Base-by-base conservation (phyloP, 2,797 vertebrate genomes). In the Hirundo rustica region DNA sequence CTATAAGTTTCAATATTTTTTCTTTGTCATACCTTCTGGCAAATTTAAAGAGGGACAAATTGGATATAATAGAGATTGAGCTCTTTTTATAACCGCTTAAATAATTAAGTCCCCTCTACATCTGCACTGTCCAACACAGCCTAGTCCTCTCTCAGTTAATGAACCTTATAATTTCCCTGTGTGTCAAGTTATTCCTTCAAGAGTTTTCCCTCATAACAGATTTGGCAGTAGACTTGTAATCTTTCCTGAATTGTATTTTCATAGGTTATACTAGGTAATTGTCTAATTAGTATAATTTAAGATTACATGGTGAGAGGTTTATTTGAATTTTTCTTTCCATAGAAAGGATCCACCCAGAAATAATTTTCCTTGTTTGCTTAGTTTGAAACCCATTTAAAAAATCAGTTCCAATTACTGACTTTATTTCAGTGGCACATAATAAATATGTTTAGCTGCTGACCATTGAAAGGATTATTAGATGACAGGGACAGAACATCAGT, bases 61-160 rank as follows among this genome's bases (percentile, higher is more conserved):
- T 93, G 55, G 60, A 79, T 94, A 42, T 85, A 93, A 95, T 64
- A 73, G 84, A 86, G 92, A 94, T 88, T 86, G 86, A 93, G 87
- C 94, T 94, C 75, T 92, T 96, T 96, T 91, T 91, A 94, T 95
- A 94, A 97, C 79, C 91, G 96, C 82, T 96, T 95, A 92, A 96
- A 96, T 96, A 97, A 97, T 95, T 85, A 92, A 96, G 34, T 85
- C 57, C 82, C 79, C 21, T 89, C 76, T 95, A 78, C n/a, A 66
- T 88, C 60, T 95, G 81, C 89, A 89, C 53, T 72, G 72, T 84
- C 89, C 50, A 89, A 92, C 71, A 80, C 89, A 95, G 82, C 40
- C 42, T 87, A 50, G 64, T 85, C 36, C 34, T 80, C 62, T 62
- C 36, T 80, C 68, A 58, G 12, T 79, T 95, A 91, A 92, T 65